Base-by-base conservation (phyloP, 2,888 invertebrate species). In the Ennomos erosarius region DNA sequence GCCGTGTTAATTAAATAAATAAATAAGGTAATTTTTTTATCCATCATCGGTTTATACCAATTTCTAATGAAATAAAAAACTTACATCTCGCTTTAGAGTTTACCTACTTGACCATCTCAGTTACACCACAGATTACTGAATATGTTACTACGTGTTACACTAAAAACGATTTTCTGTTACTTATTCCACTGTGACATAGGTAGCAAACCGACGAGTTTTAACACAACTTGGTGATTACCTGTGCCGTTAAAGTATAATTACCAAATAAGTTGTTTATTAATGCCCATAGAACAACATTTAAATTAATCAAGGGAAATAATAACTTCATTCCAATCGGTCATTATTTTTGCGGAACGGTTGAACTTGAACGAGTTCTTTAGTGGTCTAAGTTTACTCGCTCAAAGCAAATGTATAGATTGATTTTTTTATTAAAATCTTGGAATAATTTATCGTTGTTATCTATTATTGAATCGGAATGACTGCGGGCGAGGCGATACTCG, bases 181-280 rank as follows among this genome's bases (percentile, higher is more conserved):
- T 43, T 9, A 45, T 47, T 55, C 36, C 48, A 55, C 68, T 69
- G 64, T 65, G 55, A 49, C 58, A 66, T 56, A 26, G 26, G 26
- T 26, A 66, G 62, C 68, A 64, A 63, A 71, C 76, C 63, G 59
- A 65, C 63, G 57, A 70, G 62, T 64, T 67, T 54, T 67, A 72
- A 60, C 59, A 67, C 55, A 64, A 51, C 56, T 59, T 49, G 49
- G 57, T 67, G 74, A 70, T 74, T 71, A 74, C 65, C 40, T 58
- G 69, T 73, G 68, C 78, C 77, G 81, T 81, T 82, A 79, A 76
- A 77, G 59, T 76, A 79, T 83, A 83, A 87, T 85, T 81, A 85
- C 76, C 73, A 79, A 83, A 81, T 82, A 78, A 83, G 77, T 76
- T 74, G 72, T 82, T 79, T 79, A 83, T 78, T 73, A 78, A 75